Base-by-base conservation (phyloP, 2,888 invertebrate species). In the Vannuccia rotundouncinata region DNA sequence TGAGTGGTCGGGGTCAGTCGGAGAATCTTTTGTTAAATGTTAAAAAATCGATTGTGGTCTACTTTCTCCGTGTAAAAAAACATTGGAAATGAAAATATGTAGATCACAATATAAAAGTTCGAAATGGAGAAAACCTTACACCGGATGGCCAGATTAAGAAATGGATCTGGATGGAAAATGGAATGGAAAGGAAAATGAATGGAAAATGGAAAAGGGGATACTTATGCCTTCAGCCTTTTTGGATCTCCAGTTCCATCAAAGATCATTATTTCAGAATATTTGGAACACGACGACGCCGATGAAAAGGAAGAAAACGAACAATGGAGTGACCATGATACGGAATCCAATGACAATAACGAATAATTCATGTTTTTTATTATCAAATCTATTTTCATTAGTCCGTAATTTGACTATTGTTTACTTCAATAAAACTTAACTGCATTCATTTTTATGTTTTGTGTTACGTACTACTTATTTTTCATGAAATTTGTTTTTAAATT, bases 331-430 rank as follows among this genome's bases (percentile, higher is more conserved):
- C 10, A 27, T 66, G 66, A 66, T 45, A 66, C 66, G 66, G 66
- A 66, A 66, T 66, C 66, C 66, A 27, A 66, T 66, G n/a, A n/a
- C n/a, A 66, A 22, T 66, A 27, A 66, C 22, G 22, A 66, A 66
- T 66, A 66, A 66, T 66, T 17, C 25, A 66, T 66, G 66, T 66
- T 66, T 66, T 66, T 66, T 66, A 66, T 66, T 17, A 66, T 66
- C 2, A 66, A 5, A 66, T 66, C 66, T 66, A 27, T 66, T 66
- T 66, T 66, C 66, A 66, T 66, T 66, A 66, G 22, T 5, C 5
- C 66, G 66, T 66, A 66, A 66, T 66, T 66, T 66, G 66, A 66
- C 25, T 66, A 66, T 66, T 22, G 66, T 66, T 66, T 66, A 66
- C 66, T 66, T 66, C 66, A 5, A 66, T 66, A 66, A 66, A 66